Percentiles rank a stretch among this genome's conserved stretches.
Conservation (phyloP, 1,140 invertebrate species). For the Papilio aristodemus region DNA sequence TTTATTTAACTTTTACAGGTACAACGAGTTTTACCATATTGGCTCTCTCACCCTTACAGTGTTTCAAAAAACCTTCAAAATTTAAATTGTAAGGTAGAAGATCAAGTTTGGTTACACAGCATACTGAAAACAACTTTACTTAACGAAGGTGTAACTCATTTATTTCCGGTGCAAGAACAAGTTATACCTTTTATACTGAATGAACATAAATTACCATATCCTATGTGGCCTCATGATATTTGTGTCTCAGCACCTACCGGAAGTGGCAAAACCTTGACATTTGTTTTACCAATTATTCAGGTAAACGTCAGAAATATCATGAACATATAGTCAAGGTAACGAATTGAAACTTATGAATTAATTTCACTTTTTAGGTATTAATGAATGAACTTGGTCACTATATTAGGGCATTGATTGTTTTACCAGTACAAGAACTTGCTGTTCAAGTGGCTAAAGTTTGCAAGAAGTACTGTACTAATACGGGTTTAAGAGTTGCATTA, state of each 20-base stretch:
- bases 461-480: constrained; percentile 85
- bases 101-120: constrained; percentile 82
- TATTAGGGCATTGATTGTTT: constrained; percentile 91
- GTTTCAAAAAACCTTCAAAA: constrained; percentile 87
- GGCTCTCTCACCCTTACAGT: constrained; percentile 90
- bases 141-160: constrained; percentile 86
- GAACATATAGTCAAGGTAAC: neutral
- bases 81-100: constrained; percentile 81
- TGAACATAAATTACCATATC: constrained; percentile 81
- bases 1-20: constrained; percentile 70
- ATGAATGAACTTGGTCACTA: constrained; percentile 77
- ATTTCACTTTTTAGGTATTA: constrained; percentile 54
- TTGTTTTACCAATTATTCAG: constrained; percentile 95
- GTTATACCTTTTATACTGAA: constrained; percentile 91
- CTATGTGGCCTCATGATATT: constrained; percentile 90
- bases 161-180: constrained; percentile 93
- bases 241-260: constrained; percentile 98
- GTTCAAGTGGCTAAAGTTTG: constrained; percentile 93
- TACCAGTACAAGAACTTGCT: constrained; percentile 96
- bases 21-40: constrained; percentile 89
- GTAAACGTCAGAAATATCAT: constrained; percentile 49
- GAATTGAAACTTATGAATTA: neutral
- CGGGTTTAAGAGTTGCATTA: constrained; percentile 87
- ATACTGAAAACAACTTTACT: constrained; percentile 84
- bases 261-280: constrained; percentile 98